Conservation (phyloP, 2,797 vertebrate genomes). For the Hylomyscus alleni region DNA sequence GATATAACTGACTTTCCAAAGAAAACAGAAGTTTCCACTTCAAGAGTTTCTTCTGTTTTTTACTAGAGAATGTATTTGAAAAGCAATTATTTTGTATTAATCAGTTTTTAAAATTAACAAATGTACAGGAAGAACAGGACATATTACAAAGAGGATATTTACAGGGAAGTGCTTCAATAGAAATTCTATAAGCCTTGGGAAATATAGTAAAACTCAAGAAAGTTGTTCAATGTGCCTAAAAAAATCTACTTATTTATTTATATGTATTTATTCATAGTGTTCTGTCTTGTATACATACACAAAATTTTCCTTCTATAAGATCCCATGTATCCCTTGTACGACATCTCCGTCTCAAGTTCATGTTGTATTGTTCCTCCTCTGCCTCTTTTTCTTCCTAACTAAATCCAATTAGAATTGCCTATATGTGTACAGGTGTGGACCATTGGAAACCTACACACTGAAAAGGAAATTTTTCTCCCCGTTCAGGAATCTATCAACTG, state of each 20-base stretch:
- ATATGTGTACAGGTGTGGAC: background rate
- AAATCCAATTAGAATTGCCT: background rate
- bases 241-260: background rate
- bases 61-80: background rate
- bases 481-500: background rate
- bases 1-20: background rate
- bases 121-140: background rate
- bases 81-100: background rate
- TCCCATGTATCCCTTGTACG: background rate
- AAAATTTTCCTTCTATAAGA: background rate
- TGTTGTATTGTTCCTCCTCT: background rate
- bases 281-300: background rate
- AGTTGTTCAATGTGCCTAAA: background rate
- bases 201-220: slow-evolving; percentile 23
- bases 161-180: background rate
- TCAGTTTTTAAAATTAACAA: background rate
- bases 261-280: background rate
- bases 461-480: background rate
- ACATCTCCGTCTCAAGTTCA: background rate
- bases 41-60: background rate
- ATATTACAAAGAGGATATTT: background rate
- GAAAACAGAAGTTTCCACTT: background rate
- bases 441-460: background rate
- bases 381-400: background rate
- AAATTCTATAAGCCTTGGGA: slow-evolving; percentile 20